Evolutionary conservation across 1,140 invertebrate species (phyloP).

Genomic region (Mesaphorura yosii): DNA sequence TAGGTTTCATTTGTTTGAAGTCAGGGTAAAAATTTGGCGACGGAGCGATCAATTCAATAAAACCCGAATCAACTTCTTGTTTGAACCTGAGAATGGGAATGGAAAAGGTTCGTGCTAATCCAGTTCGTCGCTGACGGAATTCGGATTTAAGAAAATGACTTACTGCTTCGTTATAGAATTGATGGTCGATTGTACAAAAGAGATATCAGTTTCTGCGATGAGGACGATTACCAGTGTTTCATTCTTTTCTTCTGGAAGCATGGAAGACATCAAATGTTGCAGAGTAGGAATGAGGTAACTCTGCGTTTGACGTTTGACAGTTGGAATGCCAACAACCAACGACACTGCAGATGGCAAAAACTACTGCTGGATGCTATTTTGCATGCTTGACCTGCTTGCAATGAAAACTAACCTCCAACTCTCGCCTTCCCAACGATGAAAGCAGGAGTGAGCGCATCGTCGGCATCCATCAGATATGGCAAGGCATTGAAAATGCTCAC

Average conservation of each 20-base stretch:
- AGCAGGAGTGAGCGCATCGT: slow-evolving; percentile 61
- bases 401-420: slow-evolving; percentile 44
- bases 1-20: slow-evolving; percentile 54
- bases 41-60: slow-evolving; percentile 82
- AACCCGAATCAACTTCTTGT: slow-evolving; percentile 58
- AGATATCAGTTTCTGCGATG: slow-evolving; percentile 57
- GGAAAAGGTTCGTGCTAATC: too few species aligned
- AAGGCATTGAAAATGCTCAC: slow-evolving; percentile 60
- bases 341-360: slow-evolving; percentile 49
- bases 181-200: slow-evolving; percentile 36
- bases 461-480: slow-evolving; percentile 70
- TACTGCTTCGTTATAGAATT: slow-evolving; percentile 49
- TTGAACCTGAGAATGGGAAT: slow-evolving; percentile 51
- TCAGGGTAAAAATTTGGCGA: slow-evolving; percentile 79
- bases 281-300: slow-evolving; percentile 77
- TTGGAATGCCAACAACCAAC: slow-evolving; percentile 76
- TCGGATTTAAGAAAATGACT: too few species aligned
- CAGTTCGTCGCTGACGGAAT: too few species aligned
- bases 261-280: slow-evolving; percentile 70
- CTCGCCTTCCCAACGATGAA: slow-evolving; percentile 63
- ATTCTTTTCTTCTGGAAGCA: slow-evolving; percentile 60
- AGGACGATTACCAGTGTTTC: slow-evolving; percentile 80
- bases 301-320: slow-evolving; percentile 76
- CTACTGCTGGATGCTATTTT: neutral
- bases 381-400: slow-evolving; percentile 2